Evolutionary conservation across 2,888 invertebrate species (phyloP), one percentile per base, ranked within the genome.

Genomic region (Lochmaea capreae): DNA sequence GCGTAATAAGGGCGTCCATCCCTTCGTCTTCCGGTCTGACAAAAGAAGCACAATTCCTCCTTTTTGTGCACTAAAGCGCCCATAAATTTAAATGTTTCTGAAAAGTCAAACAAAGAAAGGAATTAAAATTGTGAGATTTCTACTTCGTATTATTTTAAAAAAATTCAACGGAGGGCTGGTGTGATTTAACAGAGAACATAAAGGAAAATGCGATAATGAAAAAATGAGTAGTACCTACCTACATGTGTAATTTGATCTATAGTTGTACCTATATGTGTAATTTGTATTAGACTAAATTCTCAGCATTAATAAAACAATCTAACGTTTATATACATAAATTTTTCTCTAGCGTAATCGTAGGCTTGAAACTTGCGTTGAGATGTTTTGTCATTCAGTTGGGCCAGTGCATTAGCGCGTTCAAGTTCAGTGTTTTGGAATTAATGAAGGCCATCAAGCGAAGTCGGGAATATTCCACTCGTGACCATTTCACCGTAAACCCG

Each of bases 401-500:
- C 79, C 79, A 74, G 52, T 74, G 76, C 62, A 63, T 42, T 63
- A 63, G 71, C 72, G 78, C 62, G 68, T 67, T 57, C 74, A 63
- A 9, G 77, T 77, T 75, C 80, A 81, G 77, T 78, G 81, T 83
- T 80, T 81, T 70, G 82, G 82, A 83, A 83, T 77, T 83, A 83
- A 83, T 82, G 76, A 81, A 77, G 77, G 77, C 75, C 78, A 76
- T 77, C 77, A 76, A 76, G 79, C 77, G 80, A 76, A 74, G 74
- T 77, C 74, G 72, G 75, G 76, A 76, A 77, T 76, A 74, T 75
- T 73, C 77, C 75, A 77, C 84, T 83, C 83, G 85, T 83, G 85
- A 83, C 84, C 85, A 84, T 84, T 85, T 85, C 82, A 86, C 84
- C 85, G 86, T 85, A 83, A 87, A 86, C 86, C 86, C 82, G 87